Evolutionary conservation across 2,888 invertebrate genomes (phyloP).

Genomic region (Nephrocerus scutellatus): DNA sequence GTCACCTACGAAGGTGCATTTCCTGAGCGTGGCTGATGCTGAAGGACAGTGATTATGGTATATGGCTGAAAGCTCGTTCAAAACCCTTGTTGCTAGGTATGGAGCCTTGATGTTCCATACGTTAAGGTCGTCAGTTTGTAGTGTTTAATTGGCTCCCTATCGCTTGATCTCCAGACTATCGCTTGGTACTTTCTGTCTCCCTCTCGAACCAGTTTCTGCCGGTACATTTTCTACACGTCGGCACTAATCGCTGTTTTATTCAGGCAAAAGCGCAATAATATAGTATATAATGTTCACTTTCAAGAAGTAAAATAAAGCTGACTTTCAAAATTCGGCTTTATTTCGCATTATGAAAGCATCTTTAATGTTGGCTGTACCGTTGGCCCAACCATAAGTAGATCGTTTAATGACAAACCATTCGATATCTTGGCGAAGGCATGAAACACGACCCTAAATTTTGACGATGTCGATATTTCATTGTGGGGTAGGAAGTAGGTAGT

Average conservation of each 20-base stretch:
- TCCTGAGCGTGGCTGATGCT: no score
- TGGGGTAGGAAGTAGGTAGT: slow-evolving; percentile 16
- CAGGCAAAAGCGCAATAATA: slow-evolving; percentile 13
- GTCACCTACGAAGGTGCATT: no score
- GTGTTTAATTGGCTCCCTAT: background rate
- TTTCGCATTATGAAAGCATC: no score
- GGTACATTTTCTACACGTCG: slow-evolving; percentile 16
- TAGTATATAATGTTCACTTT: slow-evolving; percentile 12
- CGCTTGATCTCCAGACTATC: slow-evolving; percentile 14
- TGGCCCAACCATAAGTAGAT: slow-evolving; percentile 14
- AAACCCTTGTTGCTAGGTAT: slow-evolving; percentile 9
- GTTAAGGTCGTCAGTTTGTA: slow-evolving; percentile 13
- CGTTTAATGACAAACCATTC: slow-evolving; percentile 16
- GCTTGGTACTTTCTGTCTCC: slow-evolving; percentile 11
- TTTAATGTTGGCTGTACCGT: slow-evolving; percentile 17
- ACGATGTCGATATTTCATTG: slow-evolving; percentile 17
- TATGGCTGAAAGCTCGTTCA: no score
- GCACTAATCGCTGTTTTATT: slow-evolving; percentile 10
- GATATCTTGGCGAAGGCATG: slow-evolving; percentile 14
- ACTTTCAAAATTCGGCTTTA: no score
- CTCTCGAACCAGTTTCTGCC: slow-evolving; percentile 10
- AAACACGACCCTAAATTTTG: slow-evolving; percentile 17
- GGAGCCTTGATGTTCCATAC: slow-evolving; percentile 9
- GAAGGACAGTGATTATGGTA: no score
- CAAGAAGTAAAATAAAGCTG: no score